Conservation (phyloP, 2,888 invertebrate genomes). For the Eueremaeus valkanovi region DNA sequence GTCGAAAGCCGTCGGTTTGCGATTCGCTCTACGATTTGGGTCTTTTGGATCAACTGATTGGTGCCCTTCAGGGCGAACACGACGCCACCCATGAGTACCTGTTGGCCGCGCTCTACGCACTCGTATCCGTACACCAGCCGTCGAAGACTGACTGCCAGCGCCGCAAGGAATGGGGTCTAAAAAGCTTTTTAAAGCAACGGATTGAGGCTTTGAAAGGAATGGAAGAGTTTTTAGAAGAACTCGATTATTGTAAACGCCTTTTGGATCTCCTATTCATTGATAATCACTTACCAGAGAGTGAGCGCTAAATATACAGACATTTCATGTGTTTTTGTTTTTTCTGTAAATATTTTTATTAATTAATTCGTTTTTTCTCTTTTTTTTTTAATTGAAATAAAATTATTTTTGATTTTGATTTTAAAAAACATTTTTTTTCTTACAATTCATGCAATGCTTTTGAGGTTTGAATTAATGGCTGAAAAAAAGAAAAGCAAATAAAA, state of each 20-base stretch:
- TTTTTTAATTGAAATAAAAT: too few species aligned
- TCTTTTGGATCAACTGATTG: conserved; percentile 53
- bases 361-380: too few species aligned
- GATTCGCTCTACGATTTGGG: conserved; percentile 53
- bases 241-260: conserved; percentile 49
- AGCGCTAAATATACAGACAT: background rate
- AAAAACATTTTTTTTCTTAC: too few species aligned
- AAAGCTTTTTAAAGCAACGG: conserved; percentile 53
- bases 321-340: too few species aligned
- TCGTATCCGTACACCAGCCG: conserved; percentile 55
- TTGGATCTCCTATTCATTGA: conserved; percentile 43
- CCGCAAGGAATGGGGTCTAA: conserved; percentile 54
- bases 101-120: conserved; percentile 55
- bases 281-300: conserved; percentile 1
- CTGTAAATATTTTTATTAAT: too few species aligned
- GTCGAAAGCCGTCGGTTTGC: conserved; percentile 54
- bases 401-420: too few species aligned
- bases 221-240: conserved; percentile 54
- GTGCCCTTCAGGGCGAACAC: conserved; percentile 51
- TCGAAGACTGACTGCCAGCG: conserved; percentile 55
- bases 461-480: too few species aligned
- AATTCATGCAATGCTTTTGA: too few species aligned
- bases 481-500: too few species aligned
- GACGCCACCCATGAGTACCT: conserved; percentile 57
- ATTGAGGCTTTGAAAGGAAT: conserved; percentile 53